phyloP scores from a whole-genome alignment of 2,797 vertebrate species.

The Odontamblyopus lacepedii region DNA sequence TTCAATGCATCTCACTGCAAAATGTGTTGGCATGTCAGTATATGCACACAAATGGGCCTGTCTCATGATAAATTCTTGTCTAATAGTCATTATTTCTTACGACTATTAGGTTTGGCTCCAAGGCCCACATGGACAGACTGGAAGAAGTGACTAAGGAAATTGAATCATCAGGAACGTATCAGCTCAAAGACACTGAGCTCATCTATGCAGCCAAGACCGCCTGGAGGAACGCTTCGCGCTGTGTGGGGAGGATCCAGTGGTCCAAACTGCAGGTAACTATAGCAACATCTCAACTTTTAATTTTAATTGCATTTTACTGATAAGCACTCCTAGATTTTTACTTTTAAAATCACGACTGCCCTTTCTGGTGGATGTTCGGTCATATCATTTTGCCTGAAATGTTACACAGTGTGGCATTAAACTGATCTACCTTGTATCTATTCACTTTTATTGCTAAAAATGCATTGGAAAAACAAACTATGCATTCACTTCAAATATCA shows the following conservation, averaged over 20 bases:
- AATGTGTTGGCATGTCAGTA: no score
- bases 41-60: no score
- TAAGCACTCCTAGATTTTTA: background rate
- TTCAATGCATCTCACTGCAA: no score
- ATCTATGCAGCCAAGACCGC: constrained; percentile 97
- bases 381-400: no score
- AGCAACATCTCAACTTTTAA: background rate
- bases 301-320: background rate
- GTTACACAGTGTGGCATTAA: no score
- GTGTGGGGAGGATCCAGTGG: constrained; percentile 98
- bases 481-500: no score
- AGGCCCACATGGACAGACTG: constrained; percentile 89
- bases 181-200: constrained; percentile 93
- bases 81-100: background rate
- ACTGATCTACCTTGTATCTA: no score
- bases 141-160: constrained; percentile 96
- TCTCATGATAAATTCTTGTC: no score
- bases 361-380: background rate
- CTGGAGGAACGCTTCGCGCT: constrained; percentile 95
- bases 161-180: constrained; percentile 87
- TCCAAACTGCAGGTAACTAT: constrained; percentile 92
- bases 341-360: background rate
- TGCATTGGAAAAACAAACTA: no score
- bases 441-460: no score
- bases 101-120: constrained; percentile 86